Base-by-base conservation (phyloP, 2,888 invertebrate species). In the Hirtodrosophila duncani region DNA sequence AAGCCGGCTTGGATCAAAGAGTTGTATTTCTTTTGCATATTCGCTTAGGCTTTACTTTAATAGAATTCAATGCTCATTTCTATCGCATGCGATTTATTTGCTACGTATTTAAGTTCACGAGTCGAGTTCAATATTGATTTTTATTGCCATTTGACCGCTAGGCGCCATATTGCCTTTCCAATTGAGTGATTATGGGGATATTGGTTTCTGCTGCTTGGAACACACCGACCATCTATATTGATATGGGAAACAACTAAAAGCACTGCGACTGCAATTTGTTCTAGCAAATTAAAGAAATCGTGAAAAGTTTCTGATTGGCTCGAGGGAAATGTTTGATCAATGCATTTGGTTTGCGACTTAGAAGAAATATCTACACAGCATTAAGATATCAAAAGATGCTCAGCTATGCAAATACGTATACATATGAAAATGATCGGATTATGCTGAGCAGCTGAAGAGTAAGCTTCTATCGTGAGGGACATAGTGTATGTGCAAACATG, bases 51-150 rank as follows among this genome's bases (percentile, higher is more conserved):
- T 57, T 14, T 11, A n/a, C 21, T 79, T 84, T 84, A 84, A 84
- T 84, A 84, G 85, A 84, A 84, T 84, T 68, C 82, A 75, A 82
- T 75, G 77, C 81, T 83, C 77, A 80, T 83, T 84, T 81, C 84
- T 84, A 82, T 82, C 81, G 83, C 75, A 83, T 69, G 81, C 81
- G 83, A 84, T 84, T 84, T 84, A 81, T 84, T 83, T 75, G 59
- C 74, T 63, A 72, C 59, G 67, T 67, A 69, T 75, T 82, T 74
- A 45, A 53, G 67, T 68, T 66, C 79, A 78, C 71, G 72, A 81
- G 48, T 71, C 63, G 61, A 59, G 57, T 67, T 79, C 72, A 68
- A 71, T 71, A 77, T 81, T 81, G 77, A 79, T 81, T 81, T 77
- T 67, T 61, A 75, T 81, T 75, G 61, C 79, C 68, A 65, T 82